Conservation (phyloP, 1,140 invertebrate genomes). For the Lasioglossum albipes region DNA sequence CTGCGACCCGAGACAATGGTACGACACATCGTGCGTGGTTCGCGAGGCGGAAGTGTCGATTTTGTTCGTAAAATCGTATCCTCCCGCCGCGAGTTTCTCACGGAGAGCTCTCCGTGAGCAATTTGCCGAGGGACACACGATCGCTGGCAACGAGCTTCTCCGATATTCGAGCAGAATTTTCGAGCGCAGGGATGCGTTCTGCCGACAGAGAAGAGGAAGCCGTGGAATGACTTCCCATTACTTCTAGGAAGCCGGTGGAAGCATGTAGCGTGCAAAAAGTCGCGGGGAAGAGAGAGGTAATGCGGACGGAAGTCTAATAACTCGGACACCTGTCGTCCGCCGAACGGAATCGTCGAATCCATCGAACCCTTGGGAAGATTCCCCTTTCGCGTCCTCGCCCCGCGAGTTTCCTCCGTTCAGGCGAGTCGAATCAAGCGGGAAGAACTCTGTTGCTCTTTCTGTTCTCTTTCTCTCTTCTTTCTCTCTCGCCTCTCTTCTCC, state of each 20-base stretch:
- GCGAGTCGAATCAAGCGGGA: conserved; percentile 8
- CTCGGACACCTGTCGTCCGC: not conserved
- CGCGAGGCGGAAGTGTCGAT: conserved; percentile 52
- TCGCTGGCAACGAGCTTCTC: not conserved
- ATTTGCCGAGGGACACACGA: conserved; percentile 4
- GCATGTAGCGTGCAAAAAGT: not conserved
- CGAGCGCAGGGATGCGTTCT: too few relatives aligned
- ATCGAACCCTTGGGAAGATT: not conserved
- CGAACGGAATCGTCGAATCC: not conserved
- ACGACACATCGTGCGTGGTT: not conserved
- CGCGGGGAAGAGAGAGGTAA: not conserved
- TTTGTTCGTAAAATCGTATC: conserved; percentile 54
- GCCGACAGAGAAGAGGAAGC: too few relatives aligned
- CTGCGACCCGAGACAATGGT: conserved; percentile 27
- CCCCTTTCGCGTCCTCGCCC: not conserved
- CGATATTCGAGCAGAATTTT: too few relatives aligned
- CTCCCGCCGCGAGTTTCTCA: conserved; percentile 34
- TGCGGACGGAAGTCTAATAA: not conserved
- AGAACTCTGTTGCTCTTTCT: not conserved
- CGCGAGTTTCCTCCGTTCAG: not conserved
- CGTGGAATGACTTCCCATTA: conserved; percentile 2
- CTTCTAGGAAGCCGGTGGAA: not conserved
- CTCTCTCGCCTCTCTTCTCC: not conserved
- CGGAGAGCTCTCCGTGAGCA: not conserved
- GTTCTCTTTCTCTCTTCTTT: not conserved